phyloP scores from a whole-genome alignment of 1,140 invertebrate species.

The Nylanderia fulva region DNA sequence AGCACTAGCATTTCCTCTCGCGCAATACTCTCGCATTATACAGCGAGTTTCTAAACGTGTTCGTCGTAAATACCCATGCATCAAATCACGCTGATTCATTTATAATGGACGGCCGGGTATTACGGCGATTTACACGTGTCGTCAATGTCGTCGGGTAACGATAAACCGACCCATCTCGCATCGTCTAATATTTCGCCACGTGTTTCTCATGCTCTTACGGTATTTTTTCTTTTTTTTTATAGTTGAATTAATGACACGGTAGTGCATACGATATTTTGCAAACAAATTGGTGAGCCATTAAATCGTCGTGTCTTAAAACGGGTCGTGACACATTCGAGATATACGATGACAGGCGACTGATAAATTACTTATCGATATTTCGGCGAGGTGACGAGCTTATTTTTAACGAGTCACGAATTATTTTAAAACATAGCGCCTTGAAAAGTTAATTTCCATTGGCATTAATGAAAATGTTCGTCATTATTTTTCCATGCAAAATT shows the following conservation, averaged over 20 bases:
- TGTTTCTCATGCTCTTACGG: background rate
- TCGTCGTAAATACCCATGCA: constrained; percentile 20
- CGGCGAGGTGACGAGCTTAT: background rate
- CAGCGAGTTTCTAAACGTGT: constrained; percentile 12
- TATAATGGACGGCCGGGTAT: constrained; percentile 39
- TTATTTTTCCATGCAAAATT: background rate
- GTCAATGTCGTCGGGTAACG: constrained; percentile 6
- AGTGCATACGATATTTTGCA: background rate
- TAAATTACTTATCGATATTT: constrained; percentile 39
- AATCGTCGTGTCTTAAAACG: constrained; percentile 28
- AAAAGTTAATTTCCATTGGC: background rate
- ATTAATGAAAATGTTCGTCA: background rate
- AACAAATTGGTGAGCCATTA: constrained; percentile 13
- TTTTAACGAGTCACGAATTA: constrained; percentile 4
- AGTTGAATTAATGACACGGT: background rate
- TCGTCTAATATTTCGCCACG: constrained; percentile 32
- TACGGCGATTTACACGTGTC: constrained; percentile 34
- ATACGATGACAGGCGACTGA: background rate
- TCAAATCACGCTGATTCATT: constrained; percentile 49
- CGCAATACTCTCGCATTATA: constrained; percentile 19
- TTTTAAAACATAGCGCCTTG: background rate
- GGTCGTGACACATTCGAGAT: constrained; percentile 30
- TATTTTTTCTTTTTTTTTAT: too few relatives aligned
- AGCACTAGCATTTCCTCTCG: constrained; percentile 38
- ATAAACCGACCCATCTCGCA: background rate